Evolutionary conservation across 2,888 invertebrate species (phyloP), one percentile per base, ranked within the genome.

Genomic region (Danaus chrysippus): DNA sequence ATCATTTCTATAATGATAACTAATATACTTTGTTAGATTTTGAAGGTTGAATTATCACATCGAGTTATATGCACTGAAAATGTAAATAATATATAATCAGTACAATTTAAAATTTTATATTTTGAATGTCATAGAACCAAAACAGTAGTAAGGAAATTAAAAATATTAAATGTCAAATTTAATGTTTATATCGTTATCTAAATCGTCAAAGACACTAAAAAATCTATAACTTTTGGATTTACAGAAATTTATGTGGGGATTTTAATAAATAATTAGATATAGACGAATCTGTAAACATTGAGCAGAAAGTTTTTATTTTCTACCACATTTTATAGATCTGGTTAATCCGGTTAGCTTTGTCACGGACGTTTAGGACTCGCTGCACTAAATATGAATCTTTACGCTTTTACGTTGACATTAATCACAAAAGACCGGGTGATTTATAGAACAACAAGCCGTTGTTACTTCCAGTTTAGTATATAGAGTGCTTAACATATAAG

Each of bases 381-480:
- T 83, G 82, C 79, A 89, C 89, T 87, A 87, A 90, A 89, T 91
- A 89, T 85, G 81, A 85, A 83, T 83, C 81, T 89, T 87, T 84
- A 87, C 82, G 81, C 76, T 83, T 83, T 81, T 71, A 82, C 83
- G 76, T 78, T 86, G 87, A 89, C 90, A 83, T 89, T 88, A 86
- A 91, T 87, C 84, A 89, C 87, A 84, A 88, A 87, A 88, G 83
- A 81, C 76, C 77, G 65, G 60, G 73, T 87, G 89, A 91, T 90
- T 88, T 89, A 91, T 87, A 71, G 66, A 75, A 77, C 76, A 77
- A 77, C 79, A 79, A 68, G 64, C 61, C 76, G 76, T 76, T 81
- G 79, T 78, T 76, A 75, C 77, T 78, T 79, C 73, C 75, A 78
- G 77, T 81, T 79, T 73, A 72, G 77, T 78, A 76, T 77, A 76